These are phyloP conservation scores for Grapholita molesta DNA, from an alignment of 1,140 invertebrate genomes.

Conservation along the genomic window DNA sequence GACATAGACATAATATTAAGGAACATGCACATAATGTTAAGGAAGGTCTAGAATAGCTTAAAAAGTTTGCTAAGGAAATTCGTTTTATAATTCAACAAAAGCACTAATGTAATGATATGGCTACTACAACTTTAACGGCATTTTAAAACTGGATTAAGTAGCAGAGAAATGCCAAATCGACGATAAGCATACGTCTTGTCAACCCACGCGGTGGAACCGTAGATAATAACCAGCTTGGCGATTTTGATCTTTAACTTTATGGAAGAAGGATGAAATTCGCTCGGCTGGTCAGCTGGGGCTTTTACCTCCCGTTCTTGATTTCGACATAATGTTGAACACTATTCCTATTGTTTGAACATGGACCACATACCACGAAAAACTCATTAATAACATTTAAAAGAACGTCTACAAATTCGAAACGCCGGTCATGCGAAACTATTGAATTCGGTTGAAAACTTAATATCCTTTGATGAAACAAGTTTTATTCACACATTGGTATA, in stretches of 20 bases:
- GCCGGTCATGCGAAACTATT: conserved; percentile 8
- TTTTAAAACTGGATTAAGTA: conserved; percentile 73
- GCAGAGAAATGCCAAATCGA: conserved; percentile 66
- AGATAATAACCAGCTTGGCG: background rate
- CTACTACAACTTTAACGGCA: conserved; percentile 69
- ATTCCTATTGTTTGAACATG: conserved; percentile 17
- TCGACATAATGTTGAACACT: conserved; percentile 15
- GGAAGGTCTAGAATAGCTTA: background rate
- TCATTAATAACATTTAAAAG: conserved; percentile 17
- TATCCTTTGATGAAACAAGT: background rate
- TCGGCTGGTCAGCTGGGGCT: background rate
- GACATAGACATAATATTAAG: background rate
- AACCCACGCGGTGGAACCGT: conserved; percentile 47
- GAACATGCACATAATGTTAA: conserved; percentile 30
- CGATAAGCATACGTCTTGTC: conserved; percentile 68
- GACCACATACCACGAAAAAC: conserved; percentile 9
- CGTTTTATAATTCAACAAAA: background rate
- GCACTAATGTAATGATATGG: conserved; percentile 28
- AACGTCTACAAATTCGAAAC: conserved; percentile 11
- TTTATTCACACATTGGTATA: background rate
- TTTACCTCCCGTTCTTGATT: conserved; percentile 15
- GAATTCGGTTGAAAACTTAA: background rate
- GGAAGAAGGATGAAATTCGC: background rate
- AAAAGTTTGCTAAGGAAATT: background rate
- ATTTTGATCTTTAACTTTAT: background rate